Base-by-base conservation (phyloP, 2,113 vertebrate genomes). In the Odobenus rosmarus region DNA sequence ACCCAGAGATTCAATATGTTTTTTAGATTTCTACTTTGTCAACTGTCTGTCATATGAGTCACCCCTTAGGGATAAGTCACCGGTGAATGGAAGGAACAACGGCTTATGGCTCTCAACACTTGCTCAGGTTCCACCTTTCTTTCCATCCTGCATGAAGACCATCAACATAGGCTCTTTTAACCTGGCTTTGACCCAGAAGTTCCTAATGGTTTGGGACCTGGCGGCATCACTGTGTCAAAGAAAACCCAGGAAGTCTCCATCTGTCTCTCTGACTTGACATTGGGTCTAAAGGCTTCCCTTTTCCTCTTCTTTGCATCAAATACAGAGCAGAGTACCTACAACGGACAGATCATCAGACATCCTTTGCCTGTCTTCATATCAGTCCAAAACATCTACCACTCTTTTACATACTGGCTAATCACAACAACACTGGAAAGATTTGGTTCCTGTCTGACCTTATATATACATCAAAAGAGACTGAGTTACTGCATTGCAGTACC, bases 361-460 rank as follows among this genome's bases (percentile, higher is more conserved):
- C 13, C 19, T 61, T 7, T 26, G 23, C 7, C 11, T 0, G 0
- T n/a, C 6, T 15, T 51, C 23, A 1, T 10, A n/a, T 42, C 23
- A 3, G 36, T 13, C 9, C 19, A 10, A 19, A 31, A 46, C 51
- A 3, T n/a, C 28, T 12, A 46, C 19, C 21, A 8, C 28, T 12
- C 23, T 39, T n/a, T 61, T 61, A 31, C 64, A 1, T 31, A 46
- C 5, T 1, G 24, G 31, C 33, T 42, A 18, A 26, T n/a, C 39
- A 46, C 19, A 13, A 1, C 8, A 42, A 72, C 31, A 11, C 2
- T n/a, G 53, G 18, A 26, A 59, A 26, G 51, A 13, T 53, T 26
- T 23, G 10, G 9, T 67, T 46, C 51, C 19, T 82, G 0, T 36
- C 24, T 1, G 36, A 81, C 21, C 15, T 8, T 14, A 15, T 15